Evolutionary conservation across 2,113 vertebrate genomes (phyloP), one percentile per base, ranked within the genome.

Genomic region (Vireo altiloquus): DNA sequence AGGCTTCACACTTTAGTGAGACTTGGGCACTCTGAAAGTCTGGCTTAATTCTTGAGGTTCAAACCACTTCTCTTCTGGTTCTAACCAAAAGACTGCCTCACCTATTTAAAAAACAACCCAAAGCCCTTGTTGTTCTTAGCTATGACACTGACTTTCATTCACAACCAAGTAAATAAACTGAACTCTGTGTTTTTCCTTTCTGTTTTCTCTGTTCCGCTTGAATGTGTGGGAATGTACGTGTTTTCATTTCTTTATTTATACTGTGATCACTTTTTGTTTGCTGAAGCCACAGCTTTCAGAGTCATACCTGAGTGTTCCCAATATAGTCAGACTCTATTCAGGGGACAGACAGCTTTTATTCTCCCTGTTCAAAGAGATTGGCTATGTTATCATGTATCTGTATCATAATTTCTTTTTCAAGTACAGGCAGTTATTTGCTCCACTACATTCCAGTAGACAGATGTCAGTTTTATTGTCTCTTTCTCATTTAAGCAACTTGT

Each of bases 161-260:
- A 7, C 14, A 86, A 50, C 37, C 28, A 77, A 57, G 35, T 65
- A 92, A 94, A 92, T 81, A 92, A 76, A 86, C 16, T 39, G 28
- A 95, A 90, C 21, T 91, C 61, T 64, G 8, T 95, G 27, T 87
- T 95, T 86, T 61, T 77, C 14, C 13, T 72, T 90, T 79, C 71
- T 87, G 6, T 70, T 94, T 75, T 18, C 25, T 9, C 14, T 33
- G 7, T 79, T 92, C 77, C 87, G 68, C 70, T 86, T 92, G 42
- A 4, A 1, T 82, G 37, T 77, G 75, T 85, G 88, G 40, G 54
- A 93, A 69, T 54, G 37, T 35, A n/a, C 53, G 57, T 71, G 49
- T 93, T 93, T 85, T 75, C 8, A 40, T 92, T 75, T 83, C 71
- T 76, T 60, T 94, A 49, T 87, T 89, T 92, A 79, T 89, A 91